Conservation (phyloP, 1,140 invertebrate species). For the Sycobia sp. region DNA sequence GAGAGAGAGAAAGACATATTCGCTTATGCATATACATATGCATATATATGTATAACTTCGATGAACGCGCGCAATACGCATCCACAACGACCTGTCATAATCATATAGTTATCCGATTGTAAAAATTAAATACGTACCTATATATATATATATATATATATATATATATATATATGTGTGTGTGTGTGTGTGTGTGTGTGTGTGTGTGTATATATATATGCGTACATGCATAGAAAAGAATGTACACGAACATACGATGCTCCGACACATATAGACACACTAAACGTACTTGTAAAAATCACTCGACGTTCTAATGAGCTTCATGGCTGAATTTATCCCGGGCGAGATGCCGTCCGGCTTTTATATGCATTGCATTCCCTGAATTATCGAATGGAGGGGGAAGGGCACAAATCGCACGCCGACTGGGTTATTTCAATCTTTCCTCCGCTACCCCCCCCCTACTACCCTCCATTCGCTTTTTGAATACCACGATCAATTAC, state of each 20-base stretch:
- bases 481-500: too few relatives aligned
- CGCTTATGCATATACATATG: conserved; percentile 45
- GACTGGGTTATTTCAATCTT: conserved; percentile 12
- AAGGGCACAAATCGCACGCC: neutral
- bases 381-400: neutral
- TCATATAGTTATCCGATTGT: conserved; percentile 22
- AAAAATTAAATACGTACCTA: conserved; percentile 13
- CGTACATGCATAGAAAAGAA: neutral
- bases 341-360: neutral
- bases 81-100: conserved; percentile 26
- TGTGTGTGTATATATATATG: neutral
- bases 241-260: too few relatives aligned
- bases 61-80: neutral
- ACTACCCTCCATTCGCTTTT: too few relatives aligned
- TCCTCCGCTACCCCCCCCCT: too few relatives aligned
- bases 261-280: too few relatives aligned
- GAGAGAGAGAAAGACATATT: conserved; percentile 21
- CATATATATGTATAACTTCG: too few relatives aligned
- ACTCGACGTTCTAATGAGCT: conserved; percentile 19
- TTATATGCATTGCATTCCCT: neutral
- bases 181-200: neutral
- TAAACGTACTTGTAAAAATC: too few relatives aligned
- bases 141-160: too few relatives aligned
- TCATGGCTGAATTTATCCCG: conserved; percentile 21
- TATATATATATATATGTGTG: neutral